Base-by-base conservation (phyloP, 2,888 invertebrate species). In the Epinotia brunnichana region DNA sequence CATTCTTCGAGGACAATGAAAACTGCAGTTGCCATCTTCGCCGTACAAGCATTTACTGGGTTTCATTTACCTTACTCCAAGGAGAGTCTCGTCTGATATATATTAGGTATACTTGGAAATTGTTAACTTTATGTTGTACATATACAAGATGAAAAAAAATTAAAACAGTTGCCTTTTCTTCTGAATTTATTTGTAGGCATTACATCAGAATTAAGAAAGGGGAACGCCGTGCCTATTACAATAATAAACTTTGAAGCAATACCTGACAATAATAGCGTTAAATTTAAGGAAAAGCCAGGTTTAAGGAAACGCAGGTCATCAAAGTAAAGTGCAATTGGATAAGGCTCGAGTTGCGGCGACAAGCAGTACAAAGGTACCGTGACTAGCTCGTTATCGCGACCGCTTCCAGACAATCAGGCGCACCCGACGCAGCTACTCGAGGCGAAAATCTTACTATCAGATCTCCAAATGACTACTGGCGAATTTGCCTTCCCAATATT, bases 1-100 rank as follows among this genome's bases (percentile, higher is more conserved):
- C 85, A 84, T 86, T 87, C 86, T 85, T 83, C 79, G 85, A 80
- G 88, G 85, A 90, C 90, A 91, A 91, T 90, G 87, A 86, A 83
- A 84, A 86, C 85, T 88, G 88, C 89, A 88, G 86, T 89, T 81
- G 82, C 76, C 79, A 62, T 63, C 57, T 67, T 61, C 63, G 19
- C 56, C 74, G 61, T 53, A 63, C 70, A 69, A 76, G 75, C 74
- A 75, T 73, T 75, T 75, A 76, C 74, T 76, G 51, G 39, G 53
- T 64, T 66, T 54, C 41, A 15, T 64, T 54, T 39, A 19, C 21
- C 21, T 54, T 15, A 66, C 66, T 54, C 41, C 54, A 10, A n/a
- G n/a, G 39, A 10, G 5, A 66, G 51, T 13, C 41, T 39, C 53
- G 19, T 60, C 54, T 56, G 2, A 0, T 39, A 15, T 54, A 39